These are phyloP conservation scores for Zosterops pallidus DNA, from an alignment of 2,113 vertebrate genomes.

Conservation along the genomic window DNA sequence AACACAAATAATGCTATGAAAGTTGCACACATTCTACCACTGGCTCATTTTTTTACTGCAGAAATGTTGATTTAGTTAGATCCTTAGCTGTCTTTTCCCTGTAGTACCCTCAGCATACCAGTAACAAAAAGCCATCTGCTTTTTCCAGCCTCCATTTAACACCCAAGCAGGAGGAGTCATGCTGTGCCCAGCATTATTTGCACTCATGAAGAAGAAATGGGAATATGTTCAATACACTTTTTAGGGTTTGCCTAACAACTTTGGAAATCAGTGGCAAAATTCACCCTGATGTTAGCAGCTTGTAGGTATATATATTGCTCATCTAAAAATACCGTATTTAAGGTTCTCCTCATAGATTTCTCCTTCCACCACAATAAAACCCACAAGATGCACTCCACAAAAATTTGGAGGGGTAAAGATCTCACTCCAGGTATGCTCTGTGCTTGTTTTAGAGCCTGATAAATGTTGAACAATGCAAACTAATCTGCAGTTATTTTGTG, in stretches of 20 bases:
- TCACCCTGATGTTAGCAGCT: background rate
- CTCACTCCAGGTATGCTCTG: background rate
- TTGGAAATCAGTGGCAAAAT: background rate
- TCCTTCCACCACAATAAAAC: background rate
- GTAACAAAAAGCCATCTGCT: conserved; percentile 7
- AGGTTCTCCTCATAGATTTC: background rate
- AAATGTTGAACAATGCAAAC: background rate
- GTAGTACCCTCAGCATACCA: background rate
- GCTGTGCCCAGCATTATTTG: background rate
- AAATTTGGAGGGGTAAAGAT: background rate
- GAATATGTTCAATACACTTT: background rate
- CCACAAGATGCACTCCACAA: background rate
- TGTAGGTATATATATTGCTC: background rate
- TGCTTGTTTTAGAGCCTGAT: background rate
- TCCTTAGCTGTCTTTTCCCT: background rate
- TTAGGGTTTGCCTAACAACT: background rate
- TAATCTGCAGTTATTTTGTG: background rate
- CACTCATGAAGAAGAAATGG: background rate
- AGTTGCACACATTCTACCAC: background rate
- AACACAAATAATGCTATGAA: background rate
- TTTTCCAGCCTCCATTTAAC: background rate
- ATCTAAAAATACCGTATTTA: background rate
- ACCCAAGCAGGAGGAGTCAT: background rate
- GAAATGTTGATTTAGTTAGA: background rate
- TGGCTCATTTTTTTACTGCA: background rate